These are phyloP conservation scores for Ursus arctos DNA, from an alignment of 2,113 vertebrate species.

Conservation along the genomic window DNA sequence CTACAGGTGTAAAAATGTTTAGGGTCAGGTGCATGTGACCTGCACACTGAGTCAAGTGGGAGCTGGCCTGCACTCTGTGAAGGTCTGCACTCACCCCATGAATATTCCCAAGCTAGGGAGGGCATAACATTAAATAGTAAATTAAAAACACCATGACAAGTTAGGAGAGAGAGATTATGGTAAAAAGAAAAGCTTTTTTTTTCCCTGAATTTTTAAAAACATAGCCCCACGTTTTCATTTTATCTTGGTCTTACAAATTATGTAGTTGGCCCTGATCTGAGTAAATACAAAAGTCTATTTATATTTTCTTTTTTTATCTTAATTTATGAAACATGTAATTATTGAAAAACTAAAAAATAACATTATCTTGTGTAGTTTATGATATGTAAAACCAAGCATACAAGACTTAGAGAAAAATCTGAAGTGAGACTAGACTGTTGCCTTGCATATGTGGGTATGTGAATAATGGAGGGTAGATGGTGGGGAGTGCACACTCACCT, in stretches of 20 bases:
- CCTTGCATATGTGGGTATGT: accelerated
- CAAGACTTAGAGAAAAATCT: neutral
- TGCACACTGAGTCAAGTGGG: neutral
- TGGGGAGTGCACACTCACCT: no score
- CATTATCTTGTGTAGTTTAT: neutral
- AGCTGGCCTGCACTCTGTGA: neutral
- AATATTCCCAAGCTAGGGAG: neutral
- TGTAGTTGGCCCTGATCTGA: neutral
- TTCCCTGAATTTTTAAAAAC: neutral
- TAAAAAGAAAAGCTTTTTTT: neutral
- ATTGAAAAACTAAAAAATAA: neutral
- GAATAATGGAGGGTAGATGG: neutral
- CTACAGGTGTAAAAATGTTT: accelerated
- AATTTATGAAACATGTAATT: neutral
- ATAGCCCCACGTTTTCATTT: accelerated
- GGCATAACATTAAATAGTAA: neutral
- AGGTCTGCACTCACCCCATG: neutral
- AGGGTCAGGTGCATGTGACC: neutral
- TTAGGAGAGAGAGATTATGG: neutral
- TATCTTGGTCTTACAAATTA: neutral
- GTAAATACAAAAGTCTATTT: neutral
- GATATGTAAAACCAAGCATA: neutral
- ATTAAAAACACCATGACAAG: neutral
- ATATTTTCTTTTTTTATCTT: neutral
- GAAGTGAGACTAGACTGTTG: neutral